A percentile compares a stretch with the other conserved stretches of the same genome.
Conservation (phyloP, 2,113 vertebrate species). For the Entomyzon cyanotis region DNA sequence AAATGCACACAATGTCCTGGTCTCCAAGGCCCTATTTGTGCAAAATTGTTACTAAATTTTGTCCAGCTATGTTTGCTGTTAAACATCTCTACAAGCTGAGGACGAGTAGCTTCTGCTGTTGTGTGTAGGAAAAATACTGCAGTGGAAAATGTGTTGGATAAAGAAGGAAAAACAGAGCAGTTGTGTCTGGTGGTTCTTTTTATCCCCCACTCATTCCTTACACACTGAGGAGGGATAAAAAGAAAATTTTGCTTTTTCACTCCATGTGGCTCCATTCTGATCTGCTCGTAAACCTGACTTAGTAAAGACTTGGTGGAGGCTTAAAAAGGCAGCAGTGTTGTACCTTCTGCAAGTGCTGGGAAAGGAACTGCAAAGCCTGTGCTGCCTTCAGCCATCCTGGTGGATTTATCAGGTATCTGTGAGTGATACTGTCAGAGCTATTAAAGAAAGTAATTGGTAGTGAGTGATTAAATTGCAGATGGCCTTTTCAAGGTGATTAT, state of each 20-base stretch:
- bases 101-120: neutral
- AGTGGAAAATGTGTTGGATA: neutral
- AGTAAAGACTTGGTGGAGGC: neutral
- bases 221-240: neutral
- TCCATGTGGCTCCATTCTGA: neutral
- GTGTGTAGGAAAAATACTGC: neutral
- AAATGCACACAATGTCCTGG: neutral
- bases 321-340: neutral
- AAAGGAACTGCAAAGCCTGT: neutral
- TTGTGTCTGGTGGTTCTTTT: neutral
- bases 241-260: neutral
- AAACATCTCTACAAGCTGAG: neutral
- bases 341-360: neutral
- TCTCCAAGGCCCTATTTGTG: neutral
- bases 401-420: slow-evolving; percentile 25
- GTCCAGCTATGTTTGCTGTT: neutral
- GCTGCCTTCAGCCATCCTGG: neutral
- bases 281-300: neutral
- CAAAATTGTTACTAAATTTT: neutral
- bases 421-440: slow-evolving; percentile 61
- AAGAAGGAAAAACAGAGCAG: neutral
- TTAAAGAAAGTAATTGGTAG: slow-evolving; percentile 62
- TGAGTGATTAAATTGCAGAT: slow-evolving; percentile 73
- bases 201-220: neutral
- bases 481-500: slow-evolving; percentile 66